Evolutionary conservation across 92 coral and sea anemone species (phyloP), one percentile per base, ranked within the genome.

Genomic region (Zoanthus solanderi): DNA sequence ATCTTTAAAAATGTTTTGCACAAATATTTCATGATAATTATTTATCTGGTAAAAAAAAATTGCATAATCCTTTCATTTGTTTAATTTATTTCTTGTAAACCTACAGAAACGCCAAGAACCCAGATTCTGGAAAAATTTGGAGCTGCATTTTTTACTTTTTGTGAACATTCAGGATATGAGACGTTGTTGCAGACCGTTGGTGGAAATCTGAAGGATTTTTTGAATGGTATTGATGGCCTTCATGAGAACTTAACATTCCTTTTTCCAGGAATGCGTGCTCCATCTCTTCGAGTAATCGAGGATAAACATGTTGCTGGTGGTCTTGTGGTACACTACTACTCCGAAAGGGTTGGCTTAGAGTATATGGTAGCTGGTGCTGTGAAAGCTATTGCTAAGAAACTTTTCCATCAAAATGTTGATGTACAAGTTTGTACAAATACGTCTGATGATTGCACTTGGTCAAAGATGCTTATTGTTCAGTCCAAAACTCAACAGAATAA

Each of bases 191-290:
- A 88, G 45, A 88, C 91, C 34, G 91, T 97, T 9, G 99, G 99
- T 23, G 92, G 97, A 18, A 97, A 93, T 72, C 74, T 97, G 65
- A 95, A 89, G 72, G 99, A 97, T 88, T 93, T 97, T 52, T 73
- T 97, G 81, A 95, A 94, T 78, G 90, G 94, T 57, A 67, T 97
- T 68, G 99, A 97, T 79, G 96, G 96, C 76, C 85, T 97, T 52
- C 99, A 97, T 71, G 99, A 97, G 54, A 96, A 97, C 87, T 88
- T 97, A 50, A 79, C 96, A 63, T 94, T 92, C 34, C 92, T 96
- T 66, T 97, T 88, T 61, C 99, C 99, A 1, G 99, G 99, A 60
- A 93, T 97, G 95, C 94, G 96, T 46, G 90, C 97, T 1, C 99
- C 99, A n/a, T 97, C 99, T 10, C 96, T 97, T 67, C 91, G 95